Base-by-base conservation (phyloP, 2,888 invertebrate species). In the Escarpia spicata region DNA sequence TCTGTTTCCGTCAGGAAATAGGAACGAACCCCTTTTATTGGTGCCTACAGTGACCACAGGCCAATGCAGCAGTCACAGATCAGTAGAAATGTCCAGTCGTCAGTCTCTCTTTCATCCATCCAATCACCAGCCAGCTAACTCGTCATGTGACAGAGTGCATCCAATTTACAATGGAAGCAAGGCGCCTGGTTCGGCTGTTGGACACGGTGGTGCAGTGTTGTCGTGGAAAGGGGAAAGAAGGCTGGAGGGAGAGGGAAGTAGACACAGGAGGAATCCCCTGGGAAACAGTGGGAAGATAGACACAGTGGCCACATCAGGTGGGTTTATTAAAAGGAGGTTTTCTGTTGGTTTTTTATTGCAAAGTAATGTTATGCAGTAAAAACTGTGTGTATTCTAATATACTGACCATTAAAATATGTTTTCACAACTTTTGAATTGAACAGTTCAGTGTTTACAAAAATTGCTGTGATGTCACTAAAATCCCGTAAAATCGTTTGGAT, bases 81-180 rank as follows among this genome's bases (percentile, higher is more conserved):
- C 75, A 75, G n/a, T n/a, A 75, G 75, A 75, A 19, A 15, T 26
- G 75, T 75, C 75, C 75, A 75, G n/a, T 75, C 75, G 75, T 19
- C 75, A 75, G n/a, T 26, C 75, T 75, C 75, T 75, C 2, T 2
- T 75, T 75, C 75, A 75, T 6, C n/a, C 75, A 75, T 75, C 75
- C 75, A 75, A 75, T 75, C 75, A 75, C 75, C 75, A 26, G 75
- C 26, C 75, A 75, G 75, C n/a, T 75, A 75, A 75, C 75, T 75
- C 26, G n/a, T 75, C 75, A 75, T 26, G 26, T 75, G 75, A 75
- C 75, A 75, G 75, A 19, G 15, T 75, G 75, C 75, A 75, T 75
- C 75, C 75, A 26, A 26, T 19, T n/a, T n/a, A 15, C 75, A 75
- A 75, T 75, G 75, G 8, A 75, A 75, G n/a, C 75, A 75, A n/a